phyloP scores from a whole-genome alignment of 2,888 invertebrate genomes.

The Liodrosophila aerea region DNA sequence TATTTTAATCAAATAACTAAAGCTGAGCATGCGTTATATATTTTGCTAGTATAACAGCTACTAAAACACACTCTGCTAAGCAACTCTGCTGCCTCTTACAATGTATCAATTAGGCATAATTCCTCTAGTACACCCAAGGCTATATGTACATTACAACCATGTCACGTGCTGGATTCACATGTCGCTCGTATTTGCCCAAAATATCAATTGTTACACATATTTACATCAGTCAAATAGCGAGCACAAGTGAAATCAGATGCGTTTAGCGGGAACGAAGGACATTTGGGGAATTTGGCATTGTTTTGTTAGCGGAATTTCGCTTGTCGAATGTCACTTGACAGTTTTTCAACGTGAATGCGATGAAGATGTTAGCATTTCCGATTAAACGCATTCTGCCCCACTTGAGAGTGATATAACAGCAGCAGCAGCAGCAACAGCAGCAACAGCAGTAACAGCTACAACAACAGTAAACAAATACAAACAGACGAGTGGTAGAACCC shows the following conservation, averaged over 20 bases:
- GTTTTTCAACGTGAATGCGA: constrained; percentile 48
- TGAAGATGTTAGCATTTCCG: constrained; percentile 74
- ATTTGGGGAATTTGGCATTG: constrained; percentile 31
- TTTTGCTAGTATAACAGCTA: too few species aligned
- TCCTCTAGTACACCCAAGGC: neutral
- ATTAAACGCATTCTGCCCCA: constrained; percentile 62
- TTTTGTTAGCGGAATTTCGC: constrained; percentile 17
- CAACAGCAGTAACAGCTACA: constrained; percentile 30
- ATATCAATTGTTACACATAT: constrained; percentile 73
- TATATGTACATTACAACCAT: constrained; percentile 3
- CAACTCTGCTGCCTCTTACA: too few species aligned
- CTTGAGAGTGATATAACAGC: constrained; percentile 10
- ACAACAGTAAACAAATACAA: constrained; percentile 34
- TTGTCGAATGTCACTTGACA: constrained; percentile 37
- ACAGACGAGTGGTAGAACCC: constrained; percentile 19
- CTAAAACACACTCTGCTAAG: too few species aligned
- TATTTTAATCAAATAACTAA: too few species aligned
- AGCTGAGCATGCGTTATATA: too few species aligned
- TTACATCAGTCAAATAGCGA: constrained; percentile 65
- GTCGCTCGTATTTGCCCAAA: constrained; percentile 51
- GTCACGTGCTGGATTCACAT: constrained; percentile 53
- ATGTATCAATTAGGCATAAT: constrained; percentile 16
- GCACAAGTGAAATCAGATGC: constrained; percentile 4
- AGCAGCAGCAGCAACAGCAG: constrained; percentile 17
- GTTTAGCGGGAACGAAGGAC: constrained; percentile 10